phyloP scores from a whole-genome alignment of 1,140 invertebrate genomes.

The Semibalanus balanoides region DNA sequence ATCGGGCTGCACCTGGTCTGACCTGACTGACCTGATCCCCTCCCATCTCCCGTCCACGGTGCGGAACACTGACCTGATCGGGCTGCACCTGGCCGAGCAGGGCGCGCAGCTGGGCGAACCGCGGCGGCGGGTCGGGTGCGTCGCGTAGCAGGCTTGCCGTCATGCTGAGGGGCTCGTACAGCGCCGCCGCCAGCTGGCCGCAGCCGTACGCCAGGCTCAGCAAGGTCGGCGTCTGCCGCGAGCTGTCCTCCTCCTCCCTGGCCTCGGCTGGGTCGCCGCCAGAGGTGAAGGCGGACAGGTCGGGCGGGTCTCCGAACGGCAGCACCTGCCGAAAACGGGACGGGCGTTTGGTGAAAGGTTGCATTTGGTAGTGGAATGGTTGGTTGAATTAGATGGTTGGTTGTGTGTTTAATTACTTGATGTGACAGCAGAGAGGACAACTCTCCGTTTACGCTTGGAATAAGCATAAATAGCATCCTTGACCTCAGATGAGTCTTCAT shows the following conservation, averaged over 20 bases:
- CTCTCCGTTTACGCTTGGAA: not conserved
- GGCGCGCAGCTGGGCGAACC: not conserved
- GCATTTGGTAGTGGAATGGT: too few species aligned
- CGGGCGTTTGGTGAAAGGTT: too few species aligned
- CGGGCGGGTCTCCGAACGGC: not conserved
- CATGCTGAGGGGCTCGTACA: not conserved
- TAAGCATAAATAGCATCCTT: not conserved
- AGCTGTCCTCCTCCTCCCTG: not conserved
- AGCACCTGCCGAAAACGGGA: not conserved
- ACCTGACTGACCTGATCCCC: not conserved
- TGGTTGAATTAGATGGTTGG: too few species aligned
- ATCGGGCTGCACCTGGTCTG: not conserved
- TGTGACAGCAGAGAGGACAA: too few species aligned
- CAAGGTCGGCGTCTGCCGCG: not conserved
- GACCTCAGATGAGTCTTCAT: too few species aligned
- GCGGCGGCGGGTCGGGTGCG: not conserved
- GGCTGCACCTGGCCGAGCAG: not conserved
- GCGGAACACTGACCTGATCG: not conserved
- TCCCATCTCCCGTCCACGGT: not conserved
- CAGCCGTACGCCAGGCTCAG: constrained; percentile 1
- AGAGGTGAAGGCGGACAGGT: not conserved
- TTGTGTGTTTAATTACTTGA: too few species aligned
- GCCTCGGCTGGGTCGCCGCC: not conserved
- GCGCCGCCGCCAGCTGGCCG: not conserved
- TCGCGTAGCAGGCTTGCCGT: not conserved